Evolutionary conservation across 2,113 vertebrate species (phyloP), one percentile per base, ranked within the genome.

Genomic region (Capreolus pygargus): DNA sequence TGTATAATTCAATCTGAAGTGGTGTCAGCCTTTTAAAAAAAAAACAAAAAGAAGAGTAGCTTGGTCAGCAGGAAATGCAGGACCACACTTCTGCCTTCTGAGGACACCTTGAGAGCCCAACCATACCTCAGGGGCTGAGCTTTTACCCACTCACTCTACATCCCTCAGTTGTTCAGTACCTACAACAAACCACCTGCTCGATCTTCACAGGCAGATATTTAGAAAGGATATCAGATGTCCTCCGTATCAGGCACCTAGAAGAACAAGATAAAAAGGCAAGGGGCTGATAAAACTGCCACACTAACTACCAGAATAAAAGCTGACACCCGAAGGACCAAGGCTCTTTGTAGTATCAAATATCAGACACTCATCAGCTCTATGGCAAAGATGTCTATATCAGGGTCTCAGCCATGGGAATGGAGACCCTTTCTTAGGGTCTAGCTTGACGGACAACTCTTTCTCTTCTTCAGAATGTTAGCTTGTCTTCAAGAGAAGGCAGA

Each of bases 141-240:
- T 91, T 85, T 74, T 79, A 86, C 60, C 54, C 39, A 92, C 33
- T 81, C 50, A 81, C 76, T 60, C 61, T 28, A 95, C 0, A 74
- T 5, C 91, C 70, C 52, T 92, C 43, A 74, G 36, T 54, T 93
- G 52, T 91, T 97, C 74, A 87, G 64, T 99, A 99, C 99, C 99
- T 99, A 99, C 99, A 99, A 98, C 99, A 99, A 64, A 99, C 99
- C 85, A 99, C 99, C 96, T 99, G 99, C 96, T 99, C 99, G 6
- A 99, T 99, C 98, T 99, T 99, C 98, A 99, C 99, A 0, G 99
- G 99, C n/a, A 99, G 99, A 96, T 99, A 99, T 98, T 99, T 99
- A 43, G 99, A 99, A 84, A 99, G 98, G 96, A 99, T 99, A 94
- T 99, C 99, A 0, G 99, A 99, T 12, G 99, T 99, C 97, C 99